phyloP scores from a whole-genome alignment of 1,140 invertebrate genomes.

The Penaeus indicus region DNA sequence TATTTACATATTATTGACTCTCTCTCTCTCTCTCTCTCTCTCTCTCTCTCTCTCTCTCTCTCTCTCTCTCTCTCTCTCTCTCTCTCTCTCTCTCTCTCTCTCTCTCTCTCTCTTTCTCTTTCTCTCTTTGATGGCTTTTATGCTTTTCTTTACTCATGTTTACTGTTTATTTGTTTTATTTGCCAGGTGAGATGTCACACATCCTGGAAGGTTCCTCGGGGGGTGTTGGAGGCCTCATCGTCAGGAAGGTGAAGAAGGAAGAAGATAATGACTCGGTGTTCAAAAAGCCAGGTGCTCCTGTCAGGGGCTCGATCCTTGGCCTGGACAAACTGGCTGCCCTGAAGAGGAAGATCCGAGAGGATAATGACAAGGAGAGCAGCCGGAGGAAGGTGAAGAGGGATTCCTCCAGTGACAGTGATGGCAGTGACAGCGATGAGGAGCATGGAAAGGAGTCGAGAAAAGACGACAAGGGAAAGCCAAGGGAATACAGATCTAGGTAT shows the following conservation, averaged over 20 bases:
- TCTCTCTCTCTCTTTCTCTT: no score
- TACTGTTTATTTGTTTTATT: background rate
- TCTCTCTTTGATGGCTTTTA: background rate
- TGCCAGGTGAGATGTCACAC: background rate
- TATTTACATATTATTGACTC: no score
- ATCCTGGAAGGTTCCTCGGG: constrained; percentile 82
- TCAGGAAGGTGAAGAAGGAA: constrained; percentile 77
- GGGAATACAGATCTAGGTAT: constrained; percentile 82
- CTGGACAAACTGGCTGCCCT: constrained; percentile 85
- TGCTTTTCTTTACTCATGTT: background rate
- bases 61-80: no score
- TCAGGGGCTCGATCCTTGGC: constrained; percentile 81
- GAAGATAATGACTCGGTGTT: constrained; percentile 74
- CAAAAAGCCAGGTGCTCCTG: constrained; percentile 80
- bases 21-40: no score
- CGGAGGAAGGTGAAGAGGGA: background rate
- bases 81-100: no score
- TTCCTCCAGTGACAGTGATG: background rate
- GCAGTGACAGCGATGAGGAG: constrained; percentile 19
- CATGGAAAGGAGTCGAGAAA: background rate
- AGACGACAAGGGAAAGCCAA: constrained; percentile 46
- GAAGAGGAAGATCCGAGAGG: constrained; percentile 66
- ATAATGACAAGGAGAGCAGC: constrained; percentile 63
- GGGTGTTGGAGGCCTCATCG: constrained; percentile 83
- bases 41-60: no score